Base-by-base conservation (phyloP, 2,113 vertebrate genomes). In the Psilopogon haemacephalus region DNA sequence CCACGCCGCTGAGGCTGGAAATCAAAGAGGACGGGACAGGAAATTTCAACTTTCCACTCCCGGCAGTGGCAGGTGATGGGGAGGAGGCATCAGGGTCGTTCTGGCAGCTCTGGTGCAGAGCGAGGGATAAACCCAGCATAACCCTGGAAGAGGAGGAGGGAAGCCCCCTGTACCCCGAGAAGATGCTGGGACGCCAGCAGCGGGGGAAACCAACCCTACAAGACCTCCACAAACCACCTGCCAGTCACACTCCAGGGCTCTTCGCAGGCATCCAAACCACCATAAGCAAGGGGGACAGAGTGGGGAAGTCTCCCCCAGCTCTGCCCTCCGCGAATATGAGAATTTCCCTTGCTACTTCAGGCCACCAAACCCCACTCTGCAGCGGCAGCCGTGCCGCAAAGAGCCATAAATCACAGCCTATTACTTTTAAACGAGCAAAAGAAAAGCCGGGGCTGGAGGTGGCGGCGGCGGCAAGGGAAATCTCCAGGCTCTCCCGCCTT, bases 251-350 rank as follows among this genome's bases (percentile, higher is more conserved):
- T 42, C 35, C 15, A 1, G 24, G 9, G 28, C 58, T 65, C 40
- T 15, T 15, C 56, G 78, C 3, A 2, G 2, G 15, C 73, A 54
- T 19, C 38, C 7, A 67, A 59, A 30, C 28, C 78, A 8, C 27
- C 1, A 1, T 1, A 20, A 33, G 17, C 24, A n/a, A 26, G 9
- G 16, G 52, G 20, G 18, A 21, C 0, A 1, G 27, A 20, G 14
- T 5, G 54, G 2, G 5, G 15, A 40, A 62, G 3, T 9, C 18
- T 2, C 19, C n/a, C 32, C 37, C 44, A 14, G 37, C 42, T 26
- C 24, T 20, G 14, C 27, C 7, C 37, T 27, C 35, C n/a, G 0
- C 1, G 27, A 68, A 42, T 0, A 2, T 14, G 28, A 48, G 33
- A 24, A 59, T 81, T 52, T 12, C 15, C 59, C 81, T 4, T 35